Evolutionary conservation across 2,113 vertebrate genomes (phyloP).

Genomic region (Chaetodon auriga): DNA sequence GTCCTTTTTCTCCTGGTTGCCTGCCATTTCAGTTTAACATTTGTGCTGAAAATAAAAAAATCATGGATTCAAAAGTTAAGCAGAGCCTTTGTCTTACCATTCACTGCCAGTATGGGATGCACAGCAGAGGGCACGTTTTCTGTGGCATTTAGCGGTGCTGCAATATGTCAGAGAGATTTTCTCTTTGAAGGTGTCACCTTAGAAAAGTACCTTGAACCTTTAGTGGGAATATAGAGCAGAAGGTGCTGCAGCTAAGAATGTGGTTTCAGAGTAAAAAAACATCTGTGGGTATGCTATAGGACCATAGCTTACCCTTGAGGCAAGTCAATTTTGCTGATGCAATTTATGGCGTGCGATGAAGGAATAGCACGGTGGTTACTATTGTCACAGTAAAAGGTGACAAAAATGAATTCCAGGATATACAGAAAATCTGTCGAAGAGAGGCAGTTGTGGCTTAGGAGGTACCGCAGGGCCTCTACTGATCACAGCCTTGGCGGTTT

Average conservation of each 20-base stretch:
- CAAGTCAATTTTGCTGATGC: neutral
- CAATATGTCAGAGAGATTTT: conserved; percentile 50
- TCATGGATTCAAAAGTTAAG: conserved; percentile 16
- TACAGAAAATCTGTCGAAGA: neutral
- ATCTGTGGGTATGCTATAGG: neutral
- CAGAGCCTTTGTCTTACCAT: conserved; percentile 33
- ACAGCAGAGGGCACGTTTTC: neutral
- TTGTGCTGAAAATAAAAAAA: conserved; percentile 18
- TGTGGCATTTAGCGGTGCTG: conserved; percentile 53
- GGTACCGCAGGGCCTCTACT: no score
- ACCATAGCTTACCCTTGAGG: neutral
- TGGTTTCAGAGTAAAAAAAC: neutral
- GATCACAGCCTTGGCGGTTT: no score
- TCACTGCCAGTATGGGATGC: neutral
- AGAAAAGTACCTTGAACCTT: conserved; percentile 35
- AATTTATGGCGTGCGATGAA: neutral
- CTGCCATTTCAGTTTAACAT: neutral
- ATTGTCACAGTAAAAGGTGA: neutral
- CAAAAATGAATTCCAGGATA: neutral
- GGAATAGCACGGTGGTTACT: neutral
- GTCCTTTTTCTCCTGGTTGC: neutral
- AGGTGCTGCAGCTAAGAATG: neutral
- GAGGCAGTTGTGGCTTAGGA: no score
- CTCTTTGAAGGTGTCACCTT: conserved; percentile 45
- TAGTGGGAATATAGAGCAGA: conserved; percentile 31